Evolutionary conservation across 92 coral and sea anemone species (phyloP), one percentile per base, ranked within the genome.

Genomic region (Chrysogorgia sp.): DNA sequence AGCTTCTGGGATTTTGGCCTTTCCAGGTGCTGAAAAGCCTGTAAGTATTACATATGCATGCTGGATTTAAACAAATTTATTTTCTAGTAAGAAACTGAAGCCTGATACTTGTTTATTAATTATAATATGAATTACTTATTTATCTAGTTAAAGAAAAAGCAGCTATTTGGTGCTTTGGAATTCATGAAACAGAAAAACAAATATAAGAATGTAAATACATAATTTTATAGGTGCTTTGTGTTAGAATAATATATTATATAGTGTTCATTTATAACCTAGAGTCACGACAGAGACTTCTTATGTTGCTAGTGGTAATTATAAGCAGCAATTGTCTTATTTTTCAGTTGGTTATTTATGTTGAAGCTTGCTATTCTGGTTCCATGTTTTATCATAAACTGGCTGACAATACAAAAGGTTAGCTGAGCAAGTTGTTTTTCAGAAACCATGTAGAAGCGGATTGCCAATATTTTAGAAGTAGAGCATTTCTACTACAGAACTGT

Each of bases 341-440:
- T 21, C 70, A 96, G 99, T 81, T 96, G 99, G 99, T 96, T 33
- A 81, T 96, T 40, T 96, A 96, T 79, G 56, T 96, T 48, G 99
- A 96, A 77, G 92, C 99, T 17, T 96, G 99, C 60, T 97, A 91
- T 34, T 96, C 99, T 31, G 99, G 99, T 26, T 96, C 99, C 47
- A 96, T 96, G 99, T 96, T 96, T 56, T n/a, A 79, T 58, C 81
- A 71, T 28, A 71, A 78, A 35, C 87, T 96, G 1, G 87, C 92
- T 34, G 58, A 83, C 37, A 63, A 96, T 84, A 88, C 86, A 22
- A 77, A 93, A 74, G 90, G 98, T 93, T 82, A 64, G 80, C 45
- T 13, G 34, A 17, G n/a, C 19, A 48, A n/a, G n/a, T n/a, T n/a
- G n/a, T n/a, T n/a, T n/a, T n/a, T n/a, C n/a, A n/a, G n/a, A n/a